Evolutionary conservation across 2,113 vertebrate genomes (phyloP).

Genomic region (Narcine bancroftii): DNA sequence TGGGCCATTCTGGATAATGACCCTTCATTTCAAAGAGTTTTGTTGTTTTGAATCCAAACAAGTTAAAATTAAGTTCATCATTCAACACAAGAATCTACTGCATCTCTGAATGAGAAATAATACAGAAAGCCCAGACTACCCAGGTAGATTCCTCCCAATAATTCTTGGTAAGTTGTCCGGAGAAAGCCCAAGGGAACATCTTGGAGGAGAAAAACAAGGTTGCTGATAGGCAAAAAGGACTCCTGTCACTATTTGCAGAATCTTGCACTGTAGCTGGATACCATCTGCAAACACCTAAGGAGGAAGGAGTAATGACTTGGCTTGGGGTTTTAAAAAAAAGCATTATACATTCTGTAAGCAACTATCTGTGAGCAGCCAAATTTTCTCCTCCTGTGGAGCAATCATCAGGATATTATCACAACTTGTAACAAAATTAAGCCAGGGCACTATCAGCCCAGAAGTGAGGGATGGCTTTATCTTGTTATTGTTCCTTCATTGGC

Average conservation of each 20-base stretch:
- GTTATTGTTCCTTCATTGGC: no score
- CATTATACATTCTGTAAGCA: no score
- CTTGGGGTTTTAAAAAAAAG: no score
- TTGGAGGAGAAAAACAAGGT: background rate
- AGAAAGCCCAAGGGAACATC: background rate
- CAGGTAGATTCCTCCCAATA: background rate
- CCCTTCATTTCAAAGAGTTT: background rate
- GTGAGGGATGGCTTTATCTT: no score
- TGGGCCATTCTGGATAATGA: background rate
- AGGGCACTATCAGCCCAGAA: no score
- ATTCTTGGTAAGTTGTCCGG: background rate
- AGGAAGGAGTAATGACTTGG: no score
- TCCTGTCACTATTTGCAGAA: background rate
- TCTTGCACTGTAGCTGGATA: no score
- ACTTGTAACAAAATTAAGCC: no score
- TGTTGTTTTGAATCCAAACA: background rate
- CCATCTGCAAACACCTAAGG: no score
- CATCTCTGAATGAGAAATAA: background rate
- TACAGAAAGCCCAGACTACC: background rate
- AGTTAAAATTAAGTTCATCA: background rate
- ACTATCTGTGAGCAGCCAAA: no score
- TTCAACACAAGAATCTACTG: background rate
- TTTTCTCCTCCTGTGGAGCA: no score
- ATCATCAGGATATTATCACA: no score
- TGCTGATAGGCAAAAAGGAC: background rate